Evolutionary conservation across 2,797 vertebrate genomes (phyloP), one percentile per base, ranked within the genome.

Genomic region (Tadarida brasiliensis): DNA sequence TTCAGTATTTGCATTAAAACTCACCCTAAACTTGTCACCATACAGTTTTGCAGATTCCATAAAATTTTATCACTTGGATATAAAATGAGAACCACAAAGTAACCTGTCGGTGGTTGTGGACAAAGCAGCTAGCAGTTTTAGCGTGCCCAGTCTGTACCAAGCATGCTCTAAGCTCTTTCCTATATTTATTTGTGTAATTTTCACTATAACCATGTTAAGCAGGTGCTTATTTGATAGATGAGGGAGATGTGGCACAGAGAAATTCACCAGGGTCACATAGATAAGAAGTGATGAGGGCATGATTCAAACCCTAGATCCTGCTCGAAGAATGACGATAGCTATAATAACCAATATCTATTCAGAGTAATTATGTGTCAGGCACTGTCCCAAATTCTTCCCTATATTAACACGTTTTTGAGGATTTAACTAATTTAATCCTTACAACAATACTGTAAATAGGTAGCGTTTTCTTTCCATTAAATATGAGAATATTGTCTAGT

Each of bases 1-100:
- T 51, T 87, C 54, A 76, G 15, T 85, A 70, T 74, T 67, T 93
- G 57, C 22, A 70, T 81, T 70, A 70, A 91, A 92, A 89, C 20
- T 78, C 39, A 49, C 81, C 70, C 47, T 86, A 54, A 90, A 70
- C n/a, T 11, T 82, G 16, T 54, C 20, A 67, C 20, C 71, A 35
- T 71, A 84, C 17, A 33, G 17, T 77, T 94, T 80, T 80, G 44
- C 85, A 61, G 39, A 26, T 81, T 67, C 2, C 15, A 71, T 63
- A 70, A 88, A 93, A 73, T 93, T 71, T 1, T 26, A 77, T 87
- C 57, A 65, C 35, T 57, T 59, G 28, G 22, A 74, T 57, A 80
- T 49, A 68, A 94, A 94, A 94, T 77, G 20, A 82, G 22, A 80
- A 51, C 67, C 20, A 57, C n/a, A 63, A n/a, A 16, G 56, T 54